These are phyloP conservation scores for Chaetophractus vellerosus DNA, from an alignment of 2,797 vertebrate species.

Conservation along the genomic window DNA sequence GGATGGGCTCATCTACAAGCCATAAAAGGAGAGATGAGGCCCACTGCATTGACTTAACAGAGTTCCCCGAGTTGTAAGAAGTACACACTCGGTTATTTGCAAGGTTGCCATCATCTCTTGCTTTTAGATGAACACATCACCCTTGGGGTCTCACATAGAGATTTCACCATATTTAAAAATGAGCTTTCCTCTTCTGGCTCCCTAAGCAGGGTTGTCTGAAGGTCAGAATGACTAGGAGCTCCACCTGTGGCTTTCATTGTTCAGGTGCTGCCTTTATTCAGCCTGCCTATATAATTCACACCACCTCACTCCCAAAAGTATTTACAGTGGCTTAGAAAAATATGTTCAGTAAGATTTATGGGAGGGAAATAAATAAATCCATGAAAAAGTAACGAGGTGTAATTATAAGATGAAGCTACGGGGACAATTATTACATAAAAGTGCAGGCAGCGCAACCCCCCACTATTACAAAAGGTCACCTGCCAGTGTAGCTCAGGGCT, in stretches of 20 bases:
- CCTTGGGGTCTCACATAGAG: neutral
- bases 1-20: neutral
- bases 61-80: neutral
- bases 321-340: slow-evolving; percentile 28
- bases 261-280: neutral
- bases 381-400: neutral
- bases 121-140: neutral
- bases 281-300: neutral
- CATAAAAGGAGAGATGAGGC: neutral
- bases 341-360: neutral
- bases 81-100: neutral
- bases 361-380: neutral
- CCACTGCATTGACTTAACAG: neutral
- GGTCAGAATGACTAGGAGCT: neutral
- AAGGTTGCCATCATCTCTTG: neutral
- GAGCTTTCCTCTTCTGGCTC: neutral
- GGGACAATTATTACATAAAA: neutral
- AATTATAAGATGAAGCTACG: neutral
- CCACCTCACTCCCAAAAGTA: neutral
- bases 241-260: neutral
- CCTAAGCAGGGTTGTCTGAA: neutral
- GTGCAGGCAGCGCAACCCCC: neutral
- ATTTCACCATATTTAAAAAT: neutral
- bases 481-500: neutral
- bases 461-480: neutral